Conservation (phyloP, 1,140 invertebrate species). For the Vollenhovia emeryi region DNA sequence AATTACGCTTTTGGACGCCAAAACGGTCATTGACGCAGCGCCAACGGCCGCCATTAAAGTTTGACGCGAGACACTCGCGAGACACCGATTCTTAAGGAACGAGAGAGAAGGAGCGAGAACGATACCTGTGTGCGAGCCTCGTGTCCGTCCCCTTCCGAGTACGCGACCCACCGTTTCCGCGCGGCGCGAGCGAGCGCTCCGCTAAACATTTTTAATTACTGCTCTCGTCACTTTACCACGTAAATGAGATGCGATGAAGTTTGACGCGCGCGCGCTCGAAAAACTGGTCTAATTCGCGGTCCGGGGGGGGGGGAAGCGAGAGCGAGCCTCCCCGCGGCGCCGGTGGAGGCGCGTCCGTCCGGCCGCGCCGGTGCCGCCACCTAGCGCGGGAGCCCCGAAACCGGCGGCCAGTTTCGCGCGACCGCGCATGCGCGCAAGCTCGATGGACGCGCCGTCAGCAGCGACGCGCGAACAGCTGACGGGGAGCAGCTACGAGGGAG, state of each 20-base stretch:
- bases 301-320: too few relatives aligned
- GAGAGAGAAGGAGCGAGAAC: not conserved
- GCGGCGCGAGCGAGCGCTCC: not conserved
- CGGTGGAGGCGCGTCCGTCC: not conserved
- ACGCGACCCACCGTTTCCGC: not conserved
- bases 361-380: not conserved
- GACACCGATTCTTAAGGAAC: too few relatives aligned
- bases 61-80: not conserved
- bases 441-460: too few relatives aligned
- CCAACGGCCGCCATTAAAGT: not conserved
- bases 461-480: constrained; percentile 67
- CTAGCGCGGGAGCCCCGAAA: not conserved
- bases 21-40: too few relatives aligned
- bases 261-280: not conserved
- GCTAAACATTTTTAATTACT: not conserved
- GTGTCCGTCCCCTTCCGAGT: not conserved
- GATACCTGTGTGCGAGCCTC: not conserved
- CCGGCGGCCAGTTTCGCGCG: not conserved
- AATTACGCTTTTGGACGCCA: too few relatives aligned
- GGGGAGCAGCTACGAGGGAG: constrained; percentile 5
- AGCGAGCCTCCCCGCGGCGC: not conserved
- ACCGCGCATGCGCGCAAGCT: constrained; percentile 29
- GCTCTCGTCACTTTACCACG: not conserved
- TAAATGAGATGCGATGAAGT: not conserved
- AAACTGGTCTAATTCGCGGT: not conserved